Percentiles rank a stretch among this genome's conserved stretches.
phyloP scores from a whole-genome alignment of 1,140 invertebrate species.

The Leptoteleia sp. region DNA sequence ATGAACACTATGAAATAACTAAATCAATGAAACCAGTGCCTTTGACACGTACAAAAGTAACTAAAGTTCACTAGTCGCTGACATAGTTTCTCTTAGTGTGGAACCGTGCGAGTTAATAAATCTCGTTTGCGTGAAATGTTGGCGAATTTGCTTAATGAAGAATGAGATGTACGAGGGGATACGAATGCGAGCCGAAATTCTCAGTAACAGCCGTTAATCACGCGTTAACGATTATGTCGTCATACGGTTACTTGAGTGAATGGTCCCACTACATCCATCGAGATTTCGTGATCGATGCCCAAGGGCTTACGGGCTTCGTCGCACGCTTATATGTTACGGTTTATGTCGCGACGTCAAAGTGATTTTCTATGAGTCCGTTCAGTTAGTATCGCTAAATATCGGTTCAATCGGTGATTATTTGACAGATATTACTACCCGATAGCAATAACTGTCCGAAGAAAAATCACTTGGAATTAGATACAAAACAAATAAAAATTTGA shows the following conservation, averaged over 20 bases:
- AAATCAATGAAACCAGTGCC: too few relatives aligned
- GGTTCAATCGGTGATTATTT: neutral
- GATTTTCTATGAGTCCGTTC: conserved; percentile 4
- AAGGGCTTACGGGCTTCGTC: conserved; percentile 33
- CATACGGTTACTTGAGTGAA: conserved; percentile 29
- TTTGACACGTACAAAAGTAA: too few relatives aligned
- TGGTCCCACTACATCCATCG: conserved; percentile 29
- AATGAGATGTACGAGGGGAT: conserved; percentile 7
- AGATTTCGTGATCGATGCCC: conserved; percentile 42
- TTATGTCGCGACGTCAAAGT: conserved; percentile 28
- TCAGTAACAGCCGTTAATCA: conserved; percentile 36
- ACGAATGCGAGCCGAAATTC: conserved; percentile 23
- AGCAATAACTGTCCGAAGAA: too few relatives aligned
- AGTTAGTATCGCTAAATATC: conserved; percentile 20
- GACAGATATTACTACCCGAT: neutral
- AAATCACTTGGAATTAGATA: too few relatives aligned
- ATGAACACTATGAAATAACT: too few relatives aligned
- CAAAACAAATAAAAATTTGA: too few relatives aligned
- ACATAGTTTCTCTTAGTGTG: too few relatives aligned
- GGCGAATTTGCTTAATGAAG: conserved; percentile 38
- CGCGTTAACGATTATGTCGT: conserved; percentile 25
- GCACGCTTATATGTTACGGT: conserved; percentile 27
- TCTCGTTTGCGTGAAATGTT: too few relatives aligned
- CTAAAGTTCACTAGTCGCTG: too few relatives aligned
- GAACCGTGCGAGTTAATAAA: too few relatives aligned